phyloP scores from a whole-genome alignment of 2,797 vertebrate species.

The Sardinella longiceps region DNA sequence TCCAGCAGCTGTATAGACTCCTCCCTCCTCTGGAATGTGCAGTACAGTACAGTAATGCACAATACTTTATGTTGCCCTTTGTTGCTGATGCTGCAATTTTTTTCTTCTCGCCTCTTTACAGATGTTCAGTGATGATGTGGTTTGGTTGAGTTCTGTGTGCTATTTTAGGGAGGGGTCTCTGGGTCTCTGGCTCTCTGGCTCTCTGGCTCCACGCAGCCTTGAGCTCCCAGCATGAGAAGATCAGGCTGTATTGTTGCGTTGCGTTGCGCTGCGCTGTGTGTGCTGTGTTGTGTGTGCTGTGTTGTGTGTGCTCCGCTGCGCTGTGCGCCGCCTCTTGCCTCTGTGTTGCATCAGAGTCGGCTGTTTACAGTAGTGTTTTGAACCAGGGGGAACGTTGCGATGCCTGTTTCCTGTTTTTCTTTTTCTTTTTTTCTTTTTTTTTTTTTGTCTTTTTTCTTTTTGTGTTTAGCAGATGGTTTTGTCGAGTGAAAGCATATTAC shows the following conservation, averaged over 20 bases:
- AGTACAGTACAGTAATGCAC: too few species aligned
- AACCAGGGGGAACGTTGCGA: not conserved
- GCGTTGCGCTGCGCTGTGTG: too few species aligned
- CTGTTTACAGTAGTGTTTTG: not conserved
- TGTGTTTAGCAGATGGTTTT: not conserved
- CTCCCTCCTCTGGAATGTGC: not conserved
- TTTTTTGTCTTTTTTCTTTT: too few species aligned
- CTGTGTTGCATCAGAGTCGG: not conserved
- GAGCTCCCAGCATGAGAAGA: not conserved
- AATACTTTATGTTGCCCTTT: slow-evolving; percentile 15
- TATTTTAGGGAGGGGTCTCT: not conserved
- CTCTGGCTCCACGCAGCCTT: not conserved
- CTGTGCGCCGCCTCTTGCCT: not conserved
- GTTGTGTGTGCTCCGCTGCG: not conserved
- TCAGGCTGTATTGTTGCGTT: not conserved
- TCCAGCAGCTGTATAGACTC: not conserved
- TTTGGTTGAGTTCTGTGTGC: not conserved
- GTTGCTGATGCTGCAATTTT: not conserved
- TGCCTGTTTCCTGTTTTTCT: not conserved
- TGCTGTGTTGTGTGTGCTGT: not conserved
- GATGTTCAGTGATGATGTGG: slow-evolving; percentile 6
- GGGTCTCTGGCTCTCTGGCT: too few species aligned
- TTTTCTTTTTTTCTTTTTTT: too few species aligned
- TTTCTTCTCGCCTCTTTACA: not conserved
- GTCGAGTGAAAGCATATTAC: too few species aligned